Base-by-base conservation (phyloP, 2,113 vertebrate species). In the Petroica traversi region DNA sequence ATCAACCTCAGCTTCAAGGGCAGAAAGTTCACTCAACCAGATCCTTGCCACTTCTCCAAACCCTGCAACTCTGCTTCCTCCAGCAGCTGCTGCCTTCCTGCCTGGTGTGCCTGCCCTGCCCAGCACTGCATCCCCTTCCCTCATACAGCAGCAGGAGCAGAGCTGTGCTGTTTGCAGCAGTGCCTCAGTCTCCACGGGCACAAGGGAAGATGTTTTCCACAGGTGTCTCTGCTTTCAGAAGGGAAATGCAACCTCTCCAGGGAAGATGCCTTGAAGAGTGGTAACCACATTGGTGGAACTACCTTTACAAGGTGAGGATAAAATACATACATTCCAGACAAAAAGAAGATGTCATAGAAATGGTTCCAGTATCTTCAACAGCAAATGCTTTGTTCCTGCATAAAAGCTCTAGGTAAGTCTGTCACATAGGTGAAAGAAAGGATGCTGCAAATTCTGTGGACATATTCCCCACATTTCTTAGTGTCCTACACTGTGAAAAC, bases 321-420 rank as follows among this genome's bases (percentile, higher is more conserved):
- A 94, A 89, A 84, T n/a, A 43, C 59, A 41, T 13, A 24, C 14
- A 41, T 94, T 90, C 83, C 25, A 48, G 75, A 34, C 54, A 52
- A 63, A 92, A 92, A 45, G 33, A 52, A 22, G 38, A 43, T 38
- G 43, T 18, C 66, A 89, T 62, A 82, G 92, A 95, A 88, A 95
- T 86, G 11, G n/a, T 84, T 54, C 82, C 58, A 3, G 36, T 61
- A 19, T 66, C 59, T 73, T 89, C 61, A 15, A 85, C 55, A 36
- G 28, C 19, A 88, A 96, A 97, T 59, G 51, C 54, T 36, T 76
- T 85, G 45, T 18, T 84, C 25, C 89, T 91, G 5, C 67, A 71
- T 61, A 84, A 94, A 92, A 85, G 5, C 14, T 72, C 8, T n/a
- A 84, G 72, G 38, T 55, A 89, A 48, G 95, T 89, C 88, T 97